Base-by-base conservation (phyloP, 2,797 vertebrate species). In the Sebastes trivittatus region DNA sequence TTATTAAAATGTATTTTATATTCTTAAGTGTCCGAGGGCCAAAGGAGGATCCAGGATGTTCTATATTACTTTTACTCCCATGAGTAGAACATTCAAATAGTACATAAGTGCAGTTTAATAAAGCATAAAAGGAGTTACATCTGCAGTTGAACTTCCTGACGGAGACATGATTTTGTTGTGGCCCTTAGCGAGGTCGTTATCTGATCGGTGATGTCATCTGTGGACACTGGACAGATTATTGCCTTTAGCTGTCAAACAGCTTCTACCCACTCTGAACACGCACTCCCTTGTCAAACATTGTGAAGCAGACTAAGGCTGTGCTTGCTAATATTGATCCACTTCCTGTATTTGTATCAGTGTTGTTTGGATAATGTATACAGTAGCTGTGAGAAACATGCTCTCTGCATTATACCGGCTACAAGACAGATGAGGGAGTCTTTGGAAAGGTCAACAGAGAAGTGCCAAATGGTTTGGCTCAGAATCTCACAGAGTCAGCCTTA, bases 391-490 rank as follows among this genome's bases (percentile, higher is more conserved):
- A 71, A 87, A 69, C 63, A 55, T 23, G 49, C 55, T 83, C 32
- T 46, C 20, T 68, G 56, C 58, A 38, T 80, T 80, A 73, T 3
- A 56, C 52, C 29, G 2, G 29, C 58, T 25, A 30, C 10, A 81
- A 85, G 61, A 87, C 3, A 56, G 55, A 82, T 36, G 8, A 71
- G 13, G 67, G 67, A 63, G 30, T 59, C 52, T 80, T 23, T 66
- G 67, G 54, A 88, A 80, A 80, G 81, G 78, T 87, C 87, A 89
- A 72, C 52, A 46, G 34, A 75, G 74, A 64, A 70, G 10, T 81
- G 90, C 82, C 90, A 92, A 87, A 92, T n/a, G 69, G 34, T 80
- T 89, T 88, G 85, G 88, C 89, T 60, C 60, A 1, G 77, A 60
- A 52, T 73, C 36, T 66, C 34, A 76, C 22, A 16, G 36, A 85